Percentiles rank a stretch among this genome's conserved stretches.
Conservation (phyloP, 2,797 vertebrate species). For the Poecilia velifera region DNA sequence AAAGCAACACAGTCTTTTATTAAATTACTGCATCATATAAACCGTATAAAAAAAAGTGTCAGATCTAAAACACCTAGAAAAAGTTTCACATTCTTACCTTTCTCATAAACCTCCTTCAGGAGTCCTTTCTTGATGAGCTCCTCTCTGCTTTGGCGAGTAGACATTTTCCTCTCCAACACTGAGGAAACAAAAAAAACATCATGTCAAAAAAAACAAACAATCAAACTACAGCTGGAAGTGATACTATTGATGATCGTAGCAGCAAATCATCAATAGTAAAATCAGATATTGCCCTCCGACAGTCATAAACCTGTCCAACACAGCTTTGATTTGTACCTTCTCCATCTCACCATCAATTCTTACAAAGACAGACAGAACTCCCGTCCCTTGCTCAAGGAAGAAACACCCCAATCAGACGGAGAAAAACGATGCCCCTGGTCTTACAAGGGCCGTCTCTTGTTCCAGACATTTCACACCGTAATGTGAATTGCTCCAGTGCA, state of each 20-base stretch:
- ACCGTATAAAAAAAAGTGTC: not conserved
- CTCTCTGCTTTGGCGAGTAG: conserved; percentile 96
- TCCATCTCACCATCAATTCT: not conserved
- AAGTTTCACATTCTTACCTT: conserved; percentile 80
- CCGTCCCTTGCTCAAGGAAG: not conserved
- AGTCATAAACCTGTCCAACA: not conserved
- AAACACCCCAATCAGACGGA: no score
- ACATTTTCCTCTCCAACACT: conserved; percentile 99
- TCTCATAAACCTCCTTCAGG: conserved; percentile 94
- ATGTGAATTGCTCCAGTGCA: not conserved
- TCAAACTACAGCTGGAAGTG: not conserved
- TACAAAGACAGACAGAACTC: not conserved
- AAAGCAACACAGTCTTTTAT: not conserved
- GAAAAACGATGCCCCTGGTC: no score
- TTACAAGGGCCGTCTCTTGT: no score
- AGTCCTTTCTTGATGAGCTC: conserved; percentile 98
- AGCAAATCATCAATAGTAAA: not conserved
- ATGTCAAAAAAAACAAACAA: not conserved
- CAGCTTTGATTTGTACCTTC: not conserved
- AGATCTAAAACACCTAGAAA: not conserved
- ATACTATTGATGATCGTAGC: not conserved
- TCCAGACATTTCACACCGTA: no score
- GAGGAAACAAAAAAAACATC: conserved; percentile 23
- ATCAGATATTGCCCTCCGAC: not conserved
- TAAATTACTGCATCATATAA: not conserved